Conservation (phyloP, 2,113 vertebrate genomes). For the Uropsilus gracilis region DNA sequence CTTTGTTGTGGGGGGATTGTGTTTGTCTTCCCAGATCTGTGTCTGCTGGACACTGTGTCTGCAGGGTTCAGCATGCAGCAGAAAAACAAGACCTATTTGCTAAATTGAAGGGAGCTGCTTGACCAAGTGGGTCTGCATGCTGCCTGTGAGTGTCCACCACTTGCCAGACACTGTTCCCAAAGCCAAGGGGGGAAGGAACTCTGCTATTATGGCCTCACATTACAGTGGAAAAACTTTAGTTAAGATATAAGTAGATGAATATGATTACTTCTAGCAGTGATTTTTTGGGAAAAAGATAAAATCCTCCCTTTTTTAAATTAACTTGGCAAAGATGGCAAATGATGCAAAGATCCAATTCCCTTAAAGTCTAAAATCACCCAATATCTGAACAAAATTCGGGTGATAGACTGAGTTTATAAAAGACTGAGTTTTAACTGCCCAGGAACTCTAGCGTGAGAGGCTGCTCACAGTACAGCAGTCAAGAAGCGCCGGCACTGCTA, state of each 20-base stretch:
- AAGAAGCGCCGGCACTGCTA: too few relatives aligned
- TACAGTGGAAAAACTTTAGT: neutral
- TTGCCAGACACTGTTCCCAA: neutral
- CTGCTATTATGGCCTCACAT: neutral
- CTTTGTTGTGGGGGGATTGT: neutral
- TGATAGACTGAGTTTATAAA: too few relatives aligned
- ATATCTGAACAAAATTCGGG: neutral
- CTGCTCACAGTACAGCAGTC: too few relatives aligned
- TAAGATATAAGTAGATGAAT: neutral
- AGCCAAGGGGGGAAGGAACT: neutral
- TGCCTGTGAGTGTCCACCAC: neutral
- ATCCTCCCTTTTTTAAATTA: neutral
- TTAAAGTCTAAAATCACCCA: neutral
- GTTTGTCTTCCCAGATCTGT: neutral
- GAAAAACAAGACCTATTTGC: neutral
- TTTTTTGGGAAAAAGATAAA: neutral
- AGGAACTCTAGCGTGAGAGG: too few relatives aligned
- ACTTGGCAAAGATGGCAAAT: neutral
- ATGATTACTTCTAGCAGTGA: neutral
- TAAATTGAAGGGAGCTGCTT: neutral
- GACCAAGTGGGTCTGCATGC: neutral
- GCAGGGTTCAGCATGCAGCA: neutral
- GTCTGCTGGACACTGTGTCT: neutral
- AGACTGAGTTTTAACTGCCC: too few relatives aligned
- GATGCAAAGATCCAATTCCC: neutral